Conservation (phyloP, 2,797 vertebrate genomes). For the Odontamblyopus lacepedii region DNA sequence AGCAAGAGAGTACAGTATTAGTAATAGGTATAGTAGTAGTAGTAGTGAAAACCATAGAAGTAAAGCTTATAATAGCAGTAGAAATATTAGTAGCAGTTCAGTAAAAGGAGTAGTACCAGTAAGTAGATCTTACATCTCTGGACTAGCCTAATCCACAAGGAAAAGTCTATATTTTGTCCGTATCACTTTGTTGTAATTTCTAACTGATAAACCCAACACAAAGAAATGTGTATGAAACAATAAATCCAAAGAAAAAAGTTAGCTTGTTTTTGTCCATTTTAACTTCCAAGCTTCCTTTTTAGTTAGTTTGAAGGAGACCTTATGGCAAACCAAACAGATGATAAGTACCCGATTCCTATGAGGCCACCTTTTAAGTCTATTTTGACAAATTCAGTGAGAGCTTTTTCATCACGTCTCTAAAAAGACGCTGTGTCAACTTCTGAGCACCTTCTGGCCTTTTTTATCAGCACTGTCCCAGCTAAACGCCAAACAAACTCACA, state of each 20-base stretch:
- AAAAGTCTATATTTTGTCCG: background rate
- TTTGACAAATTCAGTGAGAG: slow-evolving; percentile 29
- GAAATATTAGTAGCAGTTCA: background rate
- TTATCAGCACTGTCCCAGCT: slow-evolving; percentile 29
- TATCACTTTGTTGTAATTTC: too few species aligned
- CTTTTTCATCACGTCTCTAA: slow-evolving; percentile 24
- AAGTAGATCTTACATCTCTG: too few species aligned
- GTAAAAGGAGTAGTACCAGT: too few species aligned
- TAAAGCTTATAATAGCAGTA: background rate
- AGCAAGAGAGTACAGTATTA: background rate
- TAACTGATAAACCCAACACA: too few species aligned
- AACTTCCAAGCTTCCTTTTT: background rate
- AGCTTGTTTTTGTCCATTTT: background rate
- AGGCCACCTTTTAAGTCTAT: slow-evolving; percentile 10
- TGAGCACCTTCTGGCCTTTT: slow-evolving; percentile 30
- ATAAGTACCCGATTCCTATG: slow-evolving; percentile 27
- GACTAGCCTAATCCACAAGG: too few species aligned
- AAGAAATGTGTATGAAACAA: too few species aligned
- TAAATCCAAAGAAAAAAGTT: background rate
- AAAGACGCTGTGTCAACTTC: slow-evolving; percentile 51
- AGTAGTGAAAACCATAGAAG: background rate
- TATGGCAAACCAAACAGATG: slow-evolving; percentile 24
- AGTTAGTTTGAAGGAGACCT: slow-evolving; percentile 11
- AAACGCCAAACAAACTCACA: slow-evolving; percentile 47
- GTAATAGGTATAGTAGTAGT: background rate